phyloP scores from a whole-genome alignment of 1,140 invertebrate species.

The Teleopsis dalmanni region DNA sequence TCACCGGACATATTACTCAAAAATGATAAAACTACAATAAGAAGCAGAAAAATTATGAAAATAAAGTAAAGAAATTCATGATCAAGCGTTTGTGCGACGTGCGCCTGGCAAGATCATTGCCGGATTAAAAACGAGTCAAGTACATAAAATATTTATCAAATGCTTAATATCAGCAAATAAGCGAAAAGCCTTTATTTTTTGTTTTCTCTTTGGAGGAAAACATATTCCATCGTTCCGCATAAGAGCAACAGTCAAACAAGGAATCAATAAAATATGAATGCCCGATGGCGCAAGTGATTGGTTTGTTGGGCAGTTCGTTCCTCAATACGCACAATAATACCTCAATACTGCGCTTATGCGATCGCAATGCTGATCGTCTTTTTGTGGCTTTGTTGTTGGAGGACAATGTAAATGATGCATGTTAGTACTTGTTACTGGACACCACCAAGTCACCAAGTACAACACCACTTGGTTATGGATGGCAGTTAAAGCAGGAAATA shows the following conservation, averaged over 20 bases:
- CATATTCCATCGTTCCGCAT: background rate
- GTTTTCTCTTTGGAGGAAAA: background rate
- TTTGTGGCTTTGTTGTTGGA: background rate
- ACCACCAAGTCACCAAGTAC: background rate
- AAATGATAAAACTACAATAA: background rate
- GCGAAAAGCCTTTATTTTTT: constrained; percentile 2
- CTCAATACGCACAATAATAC: constrained; percentile 2
- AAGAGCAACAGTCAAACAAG: background rate
- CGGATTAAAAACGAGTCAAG: constrained; percentile 9
- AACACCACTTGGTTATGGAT: background rate
- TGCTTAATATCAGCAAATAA: constrained; percentile 16
- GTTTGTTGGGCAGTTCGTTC: constrained; percentile 12
- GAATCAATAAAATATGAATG: constrained; percentile 19
- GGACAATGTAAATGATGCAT: background rate
- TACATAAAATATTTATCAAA: constrained; percentile 17
- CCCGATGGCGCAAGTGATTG: constrained; percentile 17
- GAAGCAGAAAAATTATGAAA: background rate
- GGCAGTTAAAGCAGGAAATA: constrained; percentile 16
- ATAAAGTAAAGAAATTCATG: constrained; percentile 3
- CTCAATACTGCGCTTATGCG: background rate
- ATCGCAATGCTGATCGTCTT: background rate
- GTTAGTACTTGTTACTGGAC: background rate
- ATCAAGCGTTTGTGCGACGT: constrained; percentile 2
- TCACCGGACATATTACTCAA: constrained; percentile 18
- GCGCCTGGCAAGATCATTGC: constrained; percentile 8